Percentiles rank a stretch among this genome's conserved stretches.
phyloP scores from a whole-genome alignment of 2,888 invertebrate species.

The Philonicus albiceps region DNA sequence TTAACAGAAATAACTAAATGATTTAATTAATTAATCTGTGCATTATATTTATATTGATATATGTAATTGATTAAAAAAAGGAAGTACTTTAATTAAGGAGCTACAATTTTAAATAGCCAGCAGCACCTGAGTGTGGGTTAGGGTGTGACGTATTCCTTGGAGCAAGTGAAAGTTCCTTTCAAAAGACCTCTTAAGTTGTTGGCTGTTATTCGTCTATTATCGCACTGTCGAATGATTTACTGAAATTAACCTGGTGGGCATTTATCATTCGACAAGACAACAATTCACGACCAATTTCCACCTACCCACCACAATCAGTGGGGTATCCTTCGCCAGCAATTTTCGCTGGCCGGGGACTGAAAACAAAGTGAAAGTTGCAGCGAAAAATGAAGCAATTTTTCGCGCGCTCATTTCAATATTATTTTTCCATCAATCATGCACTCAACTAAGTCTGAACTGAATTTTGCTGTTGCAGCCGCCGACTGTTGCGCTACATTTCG shows the following conservation, averaged over 20 bases:
- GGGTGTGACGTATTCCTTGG: neutral
- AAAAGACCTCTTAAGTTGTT: neutral
- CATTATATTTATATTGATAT: no score
- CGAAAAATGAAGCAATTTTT: neutral
- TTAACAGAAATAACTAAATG: no score
- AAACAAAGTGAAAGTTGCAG: slow-evolving; percentile 21
- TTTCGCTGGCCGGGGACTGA: neutral
- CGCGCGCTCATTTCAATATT: neutral
- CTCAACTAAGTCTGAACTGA: neutral
- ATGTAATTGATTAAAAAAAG: no score
- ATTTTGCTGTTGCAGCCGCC: neutral
- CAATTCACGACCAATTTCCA: neutral
- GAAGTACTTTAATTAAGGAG: no score
- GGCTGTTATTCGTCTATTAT: neutral
- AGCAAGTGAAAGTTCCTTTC: neutral
- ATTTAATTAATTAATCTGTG: no score
- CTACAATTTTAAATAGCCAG: neutral
- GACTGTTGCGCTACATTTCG: slow-evolving; percentile 19
- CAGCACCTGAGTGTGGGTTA: neutral
- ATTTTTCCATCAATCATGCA: slow-evolving; percentile 20
- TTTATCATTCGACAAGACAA: neutral
- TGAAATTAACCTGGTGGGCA: neutral
- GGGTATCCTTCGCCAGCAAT: neutral
- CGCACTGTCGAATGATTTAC: neutral
- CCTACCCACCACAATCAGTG: neutral